Evolutionary conservation across 2,797 vertebrate species (phyloP), one percentile per base, ranked within the genome.

Genomic region (Cottoperca gobio): DNA sequence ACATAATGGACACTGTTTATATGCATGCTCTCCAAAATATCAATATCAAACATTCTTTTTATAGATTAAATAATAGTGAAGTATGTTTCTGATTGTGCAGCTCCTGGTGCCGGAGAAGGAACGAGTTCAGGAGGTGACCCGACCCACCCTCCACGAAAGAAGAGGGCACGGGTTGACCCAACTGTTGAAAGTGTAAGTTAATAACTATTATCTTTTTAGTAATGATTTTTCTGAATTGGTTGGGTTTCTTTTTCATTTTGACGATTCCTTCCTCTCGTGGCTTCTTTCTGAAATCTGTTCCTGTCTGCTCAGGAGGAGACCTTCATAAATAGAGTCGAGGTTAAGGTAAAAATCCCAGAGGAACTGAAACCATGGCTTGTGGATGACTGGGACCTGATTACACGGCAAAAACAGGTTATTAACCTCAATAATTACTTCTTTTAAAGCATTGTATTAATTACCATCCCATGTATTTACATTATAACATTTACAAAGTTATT

Each of bases 341-440:
- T 99, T 13, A 99, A 99, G 90, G 98, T 99, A 58, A 99, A 99
- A 93, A 99, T 99, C 86, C 97, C 98, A 0, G 98, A 99, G 54
- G 98, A 99, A 90, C 93, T 99, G 65, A 99, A 99, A 91, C 98
- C 98, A 0, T 99, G 98, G 98, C 95, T 99, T 86, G 98, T 99
- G 17, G 98, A 99, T 74, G 98, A 99, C 93, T 99, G 98, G 98
- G 98, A 99, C 90, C 85, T 99, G 83, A 99, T 99, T 79, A 99
- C 98, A 55, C 94, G 98, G 61, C 98, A 99, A 86, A 99, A 99
- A 78, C 98, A 99, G 96, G 98, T 99, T 8, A 21, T 40, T 53
- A 40, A 54, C 11, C 7, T 50, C 9, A 3, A 13, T 16, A 3
- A 12, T 1, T 3, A 28, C 31, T 1, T 13, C 37, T 46, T 40